Base-by-base conservation (phyloP, 2,888 invertebrate species). In the Philaethria dido region DNA sequence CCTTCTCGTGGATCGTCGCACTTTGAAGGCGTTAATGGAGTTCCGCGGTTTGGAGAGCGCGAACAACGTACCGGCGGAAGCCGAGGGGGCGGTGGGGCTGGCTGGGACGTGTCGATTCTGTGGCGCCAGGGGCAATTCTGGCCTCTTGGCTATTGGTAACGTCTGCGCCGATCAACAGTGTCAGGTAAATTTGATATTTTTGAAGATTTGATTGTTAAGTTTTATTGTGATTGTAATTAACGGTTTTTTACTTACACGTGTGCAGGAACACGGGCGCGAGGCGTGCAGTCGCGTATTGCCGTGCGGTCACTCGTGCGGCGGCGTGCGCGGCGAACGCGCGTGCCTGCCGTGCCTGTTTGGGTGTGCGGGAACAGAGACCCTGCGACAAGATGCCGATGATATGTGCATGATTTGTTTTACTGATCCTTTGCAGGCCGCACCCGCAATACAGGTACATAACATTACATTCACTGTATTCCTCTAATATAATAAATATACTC, bases 331-430 rank as follows among this genome's bases (percentile, higher is more conserved):
- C 73, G 99, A 99, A 88, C 91, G 93, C 9, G 88, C 89, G 61
- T 99, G 99, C 81, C 89, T 99, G 75, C 98, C 99, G 0, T 99
- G 99, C 82, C 92, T 99, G 73, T 96, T 96, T 77, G 96, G 98
- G 2, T 99, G 99, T 81, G 89, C 73, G 16, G 98, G 14, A 96
- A 97, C 75, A 95, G 98, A 11, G 96, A 92, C 93, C 64, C 93
- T 99, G 61, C 96, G 97, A 16, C 99, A 99, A 87, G 99, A 99
- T 85, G 98, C 98, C 0, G 99, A 99, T 80, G 99, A 99, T 84
- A 98, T 99, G 98, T 99, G 99, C 89, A 99, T 99, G 98, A 98
- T 99, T 77, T 99, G 99, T 86, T 99, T 99, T 89, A 98, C 98
- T 0, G 99, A 99, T 85, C 98, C 99, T 0, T 91, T 99, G 48